Evolutionary conservation across 2,888 invertebrate genomes (phyloP).

Genomic region (Cephus spinipes): DNA sequence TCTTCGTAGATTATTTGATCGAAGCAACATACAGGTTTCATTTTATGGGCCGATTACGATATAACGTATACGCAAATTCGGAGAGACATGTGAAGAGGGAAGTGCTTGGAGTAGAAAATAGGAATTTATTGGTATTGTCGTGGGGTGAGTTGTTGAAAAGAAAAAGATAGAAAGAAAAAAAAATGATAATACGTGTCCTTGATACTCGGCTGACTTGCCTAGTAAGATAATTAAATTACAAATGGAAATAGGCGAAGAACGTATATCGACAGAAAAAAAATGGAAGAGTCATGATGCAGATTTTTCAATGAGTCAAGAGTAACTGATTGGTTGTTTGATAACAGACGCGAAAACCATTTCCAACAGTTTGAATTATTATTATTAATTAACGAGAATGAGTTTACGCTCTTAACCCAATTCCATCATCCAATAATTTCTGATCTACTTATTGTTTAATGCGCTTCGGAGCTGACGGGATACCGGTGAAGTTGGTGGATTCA

Average conservation of each 20-base stretch:
- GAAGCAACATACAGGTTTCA: slow-evolving; percentile 36
- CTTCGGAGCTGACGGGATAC: not conserved
- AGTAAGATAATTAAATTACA: slow-evolving; percentile 13
- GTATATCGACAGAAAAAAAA: not conserved
- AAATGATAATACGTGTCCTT: slow-evolving; percentile 10
- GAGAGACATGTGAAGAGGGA: not conserved
- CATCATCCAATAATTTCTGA: not conserved
- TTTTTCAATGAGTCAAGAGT: not conserved
- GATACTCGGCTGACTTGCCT: slow-evolving; percentile 21
- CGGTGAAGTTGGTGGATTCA: not conserved
- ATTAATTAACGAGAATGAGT: not conserved
- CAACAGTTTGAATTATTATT: not conserved
- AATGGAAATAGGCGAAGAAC: not conserved
- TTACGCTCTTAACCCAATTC: not conserved
- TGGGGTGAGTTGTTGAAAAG: slow-evolving; percentile 13
- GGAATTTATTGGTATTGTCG: slow-evolving; percentile 16
- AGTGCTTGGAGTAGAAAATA: slow-evolving; percentile 10
- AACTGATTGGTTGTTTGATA: not conserved
- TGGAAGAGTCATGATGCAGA: not conserved
- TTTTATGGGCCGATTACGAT: slow-evolving; percentile 29
- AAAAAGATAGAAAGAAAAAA: slow-evolving; percentile 13
- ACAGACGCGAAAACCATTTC: not conserved
- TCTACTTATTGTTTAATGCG: not conserved
- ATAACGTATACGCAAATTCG: slow-evolving; percentile 22
- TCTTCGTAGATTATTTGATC: slow-evolving; percentile 42